Base-by-base conservation (phyloP, 1,140 invertebrate genomes). In the Orius insidiosus region DNA sequence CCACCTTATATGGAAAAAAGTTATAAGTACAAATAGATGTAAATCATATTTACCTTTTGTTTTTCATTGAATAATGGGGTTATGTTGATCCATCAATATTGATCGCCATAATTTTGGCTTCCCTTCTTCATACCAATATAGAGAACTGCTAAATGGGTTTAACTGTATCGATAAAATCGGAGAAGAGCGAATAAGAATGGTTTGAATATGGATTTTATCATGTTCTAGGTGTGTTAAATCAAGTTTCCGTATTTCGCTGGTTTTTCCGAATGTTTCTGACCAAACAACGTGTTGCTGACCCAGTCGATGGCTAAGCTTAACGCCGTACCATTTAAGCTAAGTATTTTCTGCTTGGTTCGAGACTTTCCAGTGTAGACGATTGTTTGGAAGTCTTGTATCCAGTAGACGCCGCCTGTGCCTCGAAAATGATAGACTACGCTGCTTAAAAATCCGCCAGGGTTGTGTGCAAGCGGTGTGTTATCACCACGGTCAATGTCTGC, bases 251-350 rank as follows among this genome's bases (percentile, higher is more conserved):
- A 43, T 43, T 9, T 43, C 41, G 24, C 24, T 24, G 3, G 41
- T 43, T 43, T 43, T 30, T 11, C 41, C 41, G 16, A n/a, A 31
- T 3, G 41, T 31, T 60, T 85, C 80, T 0, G 76, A 67, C 77
- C 82, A 85, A 57, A 93, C 1, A 93, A 60, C 37, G 75, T 75
- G 39, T 83, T 68, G 34, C 77, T 74, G 7, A 93, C 70, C 88
- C 88, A 94, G 60, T 94, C 87, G 0, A 86, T 66, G 5, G 78
- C 75, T 5, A 93, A 58, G 52, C 77, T 76, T 7, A 67, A 64
- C 0, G 72, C 76, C 19, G 72, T 72, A 11, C 72, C 71, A 43
- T 78, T 73, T 14, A 87, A 65, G 7, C 78, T 67, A 3, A 74
- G 24, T 24, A 24, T 24, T 24, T 24, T 24, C 7, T 24, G 24